Conservation (phyloP, 2,797 vertebrate species). For the Sebastes vulpes region DNA sequence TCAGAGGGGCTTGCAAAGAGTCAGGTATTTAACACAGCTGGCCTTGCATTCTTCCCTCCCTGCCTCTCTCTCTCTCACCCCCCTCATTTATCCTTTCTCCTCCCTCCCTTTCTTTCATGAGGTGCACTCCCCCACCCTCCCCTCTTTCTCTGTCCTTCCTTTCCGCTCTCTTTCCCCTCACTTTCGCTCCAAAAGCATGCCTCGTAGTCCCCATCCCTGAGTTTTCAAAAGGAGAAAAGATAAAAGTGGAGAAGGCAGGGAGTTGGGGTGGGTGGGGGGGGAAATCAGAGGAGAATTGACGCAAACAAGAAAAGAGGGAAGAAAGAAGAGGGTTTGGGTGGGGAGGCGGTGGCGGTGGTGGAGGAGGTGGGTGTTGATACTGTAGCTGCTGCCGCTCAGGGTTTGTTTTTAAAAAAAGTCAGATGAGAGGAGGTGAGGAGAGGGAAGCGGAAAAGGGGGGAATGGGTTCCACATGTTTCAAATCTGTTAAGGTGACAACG, state of each 20-base stretch:
- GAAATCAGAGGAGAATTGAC: slow-evolving; percentile 72
- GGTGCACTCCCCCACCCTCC: slow-evolving; percentile 27
- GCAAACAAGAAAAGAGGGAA: slow-evolving; percentile 75
- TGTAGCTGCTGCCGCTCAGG: slow-evolving; percentile 62
- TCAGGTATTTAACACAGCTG: slow-evolving; percentile 90
- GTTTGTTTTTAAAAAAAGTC: slow-evolving; percentile 60
- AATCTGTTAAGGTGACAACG: slow-evolving; percentile 66
- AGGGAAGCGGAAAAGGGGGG: slow-evolving; percentile 54
- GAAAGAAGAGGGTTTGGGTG: slow-evolving; percentile 43
- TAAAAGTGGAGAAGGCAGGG: slow-evolving; percentile 79
- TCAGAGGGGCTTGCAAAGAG: slow-evolving; percentile 81
- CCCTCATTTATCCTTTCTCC: slow-evolving; percentile 77
- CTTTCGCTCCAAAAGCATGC: slow-evolving; percentile 81
- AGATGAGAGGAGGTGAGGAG: slow-evolving; percentile 64
- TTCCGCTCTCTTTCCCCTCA: slow-evolving; percentile 65
- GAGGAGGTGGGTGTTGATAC: slow-evolving; percentile 35
- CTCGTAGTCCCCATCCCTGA: slow-evolving; percentile 76
- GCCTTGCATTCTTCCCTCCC: slow-evolving; percentile 84
- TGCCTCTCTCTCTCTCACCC: slow-evolving; percentile 60
- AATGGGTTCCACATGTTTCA: slow-evolving; percentile 87
- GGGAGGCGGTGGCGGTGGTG: background rate
- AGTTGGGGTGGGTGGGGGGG: background rate
- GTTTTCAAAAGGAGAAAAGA: slow-evolving; percentile 83
- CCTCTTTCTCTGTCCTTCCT: slow-evolving; percentile 57
- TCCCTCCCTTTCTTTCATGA: slow-evolving; percentile 71